Percentiles rank a stretch among this genome's conserved stretches.
phyloP scores from a whole-genome alignment of 1,140 invertebrate species.

The Heliothis virescens region DNA sequence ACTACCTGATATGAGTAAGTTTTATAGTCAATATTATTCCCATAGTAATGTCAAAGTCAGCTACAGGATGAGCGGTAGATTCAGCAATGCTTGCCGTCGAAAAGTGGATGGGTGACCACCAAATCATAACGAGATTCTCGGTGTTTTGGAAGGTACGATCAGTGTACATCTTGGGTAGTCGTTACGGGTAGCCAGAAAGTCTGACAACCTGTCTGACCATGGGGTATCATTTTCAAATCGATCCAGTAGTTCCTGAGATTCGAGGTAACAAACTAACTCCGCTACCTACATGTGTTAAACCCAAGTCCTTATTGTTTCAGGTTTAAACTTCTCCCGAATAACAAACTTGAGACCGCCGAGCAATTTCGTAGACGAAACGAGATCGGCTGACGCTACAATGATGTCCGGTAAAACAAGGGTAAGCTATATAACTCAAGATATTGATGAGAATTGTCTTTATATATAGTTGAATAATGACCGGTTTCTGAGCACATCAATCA shows the following conservation, averaged over 20 bases:
- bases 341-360: constrained; percentile 70
- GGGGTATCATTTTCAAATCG: no score
- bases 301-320: constrained; percentile 66
- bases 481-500: no score
- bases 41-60: no score
- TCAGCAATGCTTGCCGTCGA: not conserved
- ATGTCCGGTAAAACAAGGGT: constrained; percentile 73
- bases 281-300: constrained; percentile 11
- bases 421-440: no score
- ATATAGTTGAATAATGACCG: not conserved
- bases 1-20: constrained; percentile 82
- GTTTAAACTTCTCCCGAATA: constrained; percentile 79
- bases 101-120: not conserved
- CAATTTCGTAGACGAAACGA: constrained; percentile 77
- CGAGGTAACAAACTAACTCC: no score
- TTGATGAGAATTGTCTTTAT: not conserved
- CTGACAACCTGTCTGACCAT: no score
- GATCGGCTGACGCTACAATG: constrained; percentile 66
- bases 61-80: no score
- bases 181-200: no score
- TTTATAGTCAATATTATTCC: not conserved
- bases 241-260: no score
- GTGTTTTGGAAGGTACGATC: no score
- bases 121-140: no score
- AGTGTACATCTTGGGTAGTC: no score